Evolutionary conservation across 2,113 vertebrate genomes (phyloP).

Genomic region (Sterna hirundo): DNA sequence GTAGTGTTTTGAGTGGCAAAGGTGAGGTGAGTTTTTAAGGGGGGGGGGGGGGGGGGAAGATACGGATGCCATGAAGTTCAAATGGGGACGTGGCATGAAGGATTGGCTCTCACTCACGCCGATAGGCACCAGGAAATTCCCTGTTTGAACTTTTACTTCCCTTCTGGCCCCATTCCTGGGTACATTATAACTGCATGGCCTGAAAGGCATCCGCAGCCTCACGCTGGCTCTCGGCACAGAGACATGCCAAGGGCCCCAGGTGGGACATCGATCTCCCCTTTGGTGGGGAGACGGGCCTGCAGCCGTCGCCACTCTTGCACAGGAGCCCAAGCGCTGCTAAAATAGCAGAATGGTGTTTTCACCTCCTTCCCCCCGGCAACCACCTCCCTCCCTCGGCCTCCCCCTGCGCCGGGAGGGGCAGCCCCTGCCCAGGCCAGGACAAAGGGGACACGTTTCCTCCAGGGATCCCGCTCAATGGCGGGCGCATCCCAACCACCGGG

Average conservation of each 20-base stretch:
- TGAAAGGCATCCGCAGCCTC: accelerated
- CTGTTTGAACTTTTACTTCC: background rate
- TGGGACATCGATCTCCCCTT: accelerated
- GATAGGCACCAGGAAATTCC: slow-evolving; percentile 1
- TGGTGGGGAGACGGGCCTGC: accelerated
- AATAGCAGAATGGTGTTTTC: accelerated
- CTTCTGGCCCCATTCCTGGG: background rate
- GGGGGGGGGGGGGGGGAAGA: background rate
- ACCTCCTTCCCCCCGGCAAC: background rate
- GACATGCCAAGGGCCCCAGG: accelerated
- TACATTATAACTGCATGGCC: accelerated
- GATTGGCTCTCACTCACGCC: background rate
- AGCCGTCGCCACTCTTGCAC: accelerated
- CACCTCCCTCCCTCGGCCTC: background rate
- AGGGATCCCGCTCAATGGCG: accelerated
- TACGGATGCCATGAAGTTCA: background rate
- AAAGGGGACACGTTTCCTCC: accelerated
- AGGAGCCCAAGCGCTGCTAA: accelerated
- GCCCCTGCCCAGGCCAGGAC: accelerated
- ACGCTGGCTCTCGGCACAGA: accelerated
- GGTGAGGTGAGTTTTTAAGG: background rate
- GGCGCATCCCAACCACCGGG: accelerated
- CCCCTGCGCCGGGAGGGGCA: too few relatives aligned
- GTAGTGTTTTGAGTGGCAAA: background rate
- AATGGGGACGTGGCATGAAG: background rate